A percentile compares a stretch with the other conserved stretches of the same genome.
phyloP scores from a whole-genome alignment of 2,113 vertebrate genomes.

The Vireo altiloquus region DNA sequence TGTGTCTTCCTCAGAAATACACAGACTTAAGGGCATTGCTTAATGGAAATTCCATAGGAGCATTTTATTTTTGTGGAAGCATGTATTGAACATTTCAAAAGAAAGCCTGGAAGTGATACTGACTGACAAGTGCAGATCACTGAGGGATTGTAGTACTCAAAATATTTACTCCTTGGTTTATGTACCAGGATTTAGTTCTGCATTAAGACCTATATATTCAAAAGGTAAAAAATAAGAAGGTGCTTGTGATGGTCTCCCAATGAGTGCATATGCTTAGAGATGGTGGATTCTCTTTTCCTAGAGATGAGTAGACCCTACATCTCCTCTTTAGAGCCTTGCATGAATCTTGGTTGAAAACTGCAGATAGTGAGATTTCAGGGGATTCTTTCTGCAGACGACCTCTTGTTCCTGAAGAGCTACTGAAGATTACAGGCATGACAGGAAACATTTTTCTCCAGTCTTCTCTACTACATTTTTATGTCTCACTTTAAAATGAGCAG shows the following conservation, averaged over 20 bases:
- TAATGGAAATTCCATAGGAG: not conserved
- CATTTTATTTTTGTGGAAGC: not conserved
- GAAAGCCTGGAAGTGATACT: not conserved
- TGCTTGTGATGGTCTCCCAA: not conserved
- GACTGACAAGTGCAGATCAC: not conserved
- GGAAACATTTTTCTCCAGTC: not conserved
- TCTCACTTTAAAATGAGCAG: not conserved
- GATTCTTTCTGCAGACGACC: not conserved
- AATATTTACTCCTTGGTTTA: not conserved
- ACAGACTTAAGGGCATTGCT: not conserved
- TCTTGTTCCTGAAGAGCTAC: not conserved
- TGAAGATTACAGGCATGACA: not conserved
- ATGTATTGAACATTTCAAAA: not conserved
- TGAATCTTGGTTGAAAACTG: not conserved
- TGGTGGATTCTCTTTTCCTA: not conserved
- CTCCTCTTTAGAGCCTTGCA: not conserved
- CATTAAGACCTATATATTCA: not conserved
- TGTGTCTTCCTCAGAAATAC: not conserved
- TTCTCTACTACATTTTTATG: not conserved
- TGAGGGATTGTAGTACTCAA: not conserved
- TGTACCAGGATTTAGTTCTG: not conserved
- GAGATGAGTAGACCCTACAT: not conserved
- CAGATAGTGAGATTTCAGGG: not conserved
- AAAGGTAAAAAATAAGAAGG: not conserved
- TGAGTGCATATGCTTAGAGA: not conserved